Evolutionary conservation across 2,888 invertebrate species (phyloP).

Genomic region (Balanococcus diminutus): DNA sequence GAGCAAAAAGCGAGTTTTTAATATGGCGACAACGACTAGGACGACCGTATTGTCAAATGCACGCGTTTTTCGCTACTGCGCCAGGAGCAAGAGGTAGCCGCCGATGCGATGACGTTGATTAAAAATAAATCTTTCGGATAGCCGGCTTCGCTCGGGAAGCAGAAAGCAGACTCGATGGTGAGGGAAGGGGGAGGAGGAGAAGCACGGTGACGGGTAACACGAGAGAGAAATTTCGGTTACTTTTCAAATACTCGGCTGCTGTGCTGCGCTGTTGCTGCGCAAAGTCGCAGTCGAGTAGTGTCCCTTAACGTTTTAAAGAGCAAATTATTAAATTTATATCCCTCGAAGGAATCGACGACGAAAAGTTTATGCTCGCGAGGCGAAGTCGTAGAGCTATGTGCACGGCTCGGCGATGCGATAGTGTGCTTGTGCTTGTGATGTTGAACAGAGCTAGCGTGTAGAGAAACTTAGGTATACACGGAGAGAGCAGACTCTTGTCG

Average conservation of each 20-base stretch:
- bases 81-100: not conserved
- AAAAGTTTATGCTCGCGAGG: slow-evolving; percentile 21
- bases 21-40: not conserved
- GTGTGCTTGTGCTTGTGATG: too few relatives aligned
- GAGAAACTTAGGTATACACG: not conserved
- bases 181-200: not conserved
- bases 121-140: slow-evolving; percentile 35
- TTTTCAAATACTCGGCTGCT: not conserved
- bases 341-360: slow-evolving; percentile 33
- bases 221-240: not conserved
- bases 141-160: too few relatives aligned
- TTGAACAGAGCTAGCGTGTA: not conserved
- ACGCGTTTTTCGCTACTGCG: not conserved
- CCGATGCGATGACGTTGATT: not conserved
- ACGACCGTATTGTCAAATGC: not conserved
- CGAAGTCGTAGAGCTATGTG: not conserved
- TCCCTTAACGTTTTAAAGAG: slow-evolving; percentile 42
- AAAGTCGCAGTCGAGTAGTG: not conserved
- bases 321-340: slow-evolving; percentile 42
- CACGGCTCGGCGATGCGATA: not conserved
- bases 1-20: not conserved
- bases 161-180: too few relatives aligned
- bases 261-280: not conserved
- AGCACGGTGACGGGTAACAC: not conserved
- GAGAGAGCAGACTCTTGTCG: not conserved